These are phyloP conservation scores for Octopus bimaculoides DNA, from an alignment of 1,140 invertebrate species.

Conservation along the genomic window DNA sequence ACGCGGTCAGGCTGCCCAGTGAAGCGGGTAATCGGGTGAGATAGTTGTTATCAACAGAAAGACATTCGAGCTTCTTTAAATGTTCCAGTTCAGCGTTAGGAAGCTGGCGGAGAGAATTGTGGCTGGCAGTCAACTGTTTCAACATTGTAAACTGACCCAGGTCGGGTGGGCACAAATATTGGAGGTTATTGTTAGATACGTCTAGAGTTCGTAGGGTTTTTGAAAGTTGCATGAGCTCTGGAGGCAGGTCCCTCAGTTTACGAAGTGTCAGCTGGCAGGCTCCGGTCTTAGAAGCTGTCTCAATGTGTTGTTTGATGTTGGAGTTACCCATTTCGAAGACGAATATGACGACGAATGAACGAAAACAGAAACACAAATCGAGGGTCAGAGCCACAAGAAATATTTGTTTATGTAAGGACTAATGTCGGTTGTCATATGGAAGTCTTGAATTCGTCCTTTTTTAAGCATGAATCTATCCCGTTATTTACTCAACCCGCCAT, in stretches of 20 bases:
- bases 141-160: constrained; percentile 77
- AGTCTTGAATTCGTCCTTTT: too few relatives aligned
- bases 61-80: constrained; percentile 79
- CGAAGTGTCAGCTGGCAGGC: constrained; percentile 81
- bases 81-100: constrained; percentile 66
- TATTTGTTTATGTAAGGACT: too few relatives aligned
- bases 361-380: too few relatives aligned
- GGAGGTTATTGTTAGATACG: constrained; percentile 86
- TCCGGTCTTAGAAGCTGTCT: constrained; percentile 90
- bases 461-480: too few relatives aligned
- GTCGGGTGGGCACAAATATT: constrained; percentile 67
- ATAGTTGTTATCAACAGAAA: constrained; percentile 74
- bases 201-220: constrained; percentile 81
- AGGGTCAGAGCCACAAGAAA: too few relatives aligned
- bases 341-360: too few relatives aligned
- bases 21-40: constrained; percentile 68
- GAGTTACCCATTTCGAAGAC: constrained; percentile 77
- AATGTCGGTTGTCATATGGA: too few relatives aligned
- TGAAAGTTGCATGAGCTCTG: constrained; percentile 56
- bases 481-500: too few relatives aligned
- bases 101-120: constrained; percentile 59
- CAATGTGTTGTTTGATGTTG: constrained; percentile 80
- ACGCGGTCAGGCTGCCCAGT: constrained; percentile 61
- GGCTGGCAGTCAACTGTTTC: constrained; percentile 76
- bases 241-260: constrained; percentile 70